Conservation (phyloP, 2,797 vertebrate species). For the Selene dorsalis region DNA sequence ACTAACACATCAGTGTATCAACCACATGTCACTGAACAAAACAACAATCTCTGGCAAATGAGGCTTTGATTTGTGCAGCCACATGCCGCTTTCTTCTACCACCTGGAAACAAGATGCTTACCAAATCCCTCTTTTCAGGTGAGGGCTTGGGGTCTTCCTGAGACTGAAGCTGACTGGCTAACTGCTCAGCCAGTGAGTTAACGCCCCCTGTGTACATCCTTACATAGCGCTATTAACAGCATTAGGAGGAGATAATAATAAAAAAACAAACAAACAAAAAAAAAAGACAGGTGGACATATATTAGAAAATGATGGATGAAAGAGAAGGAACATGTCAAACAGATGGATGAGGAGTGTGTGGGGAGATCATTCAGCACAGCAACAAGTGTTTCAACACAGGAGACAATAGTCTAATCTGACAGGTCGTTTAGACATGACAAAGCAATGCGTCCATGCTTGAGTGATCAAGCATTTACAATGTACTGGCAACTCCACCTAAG, state of each 20-base stretch:
- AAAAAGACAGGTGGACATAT: slow-evolving; percentile 63
- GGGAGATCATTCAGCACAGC: not conserved
- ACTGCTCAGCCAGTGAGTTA: slow-evolving; percentile 96
- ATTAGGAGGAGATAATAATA: slow-evolving; percentile 7
- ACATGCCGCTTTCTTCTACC: slow-evolving; percentile 47
- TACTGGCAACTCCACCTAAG: not conserved
- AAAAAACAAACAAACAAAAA: no score
- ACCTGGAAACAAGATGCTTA: slow-evolving; percentile 82
- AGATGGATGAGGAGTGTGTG: slow-evolving; percentile 31
- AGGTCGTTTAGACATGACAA: slow-evolving; percentile 18
- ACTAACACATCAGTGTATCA: slow-evolving; percentile 14
- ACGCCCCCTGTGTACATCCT: slow-evolving; percentile 98
- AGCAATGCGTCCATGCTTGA: slow-evolving; percentile 49
- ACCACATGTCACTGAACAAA: slow-evolving; percentile 7
- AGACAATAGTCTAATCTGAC: slow-evolving; percentile 3
- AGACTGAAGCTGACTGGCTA: slow-evolving; percentile 96
- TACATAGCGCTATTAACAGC: slow-evolving; percentile 89
- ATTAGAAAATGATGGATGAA: slow-evolving; percentile 53
- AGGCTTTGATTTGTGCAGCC: slow-evolving; percentile 27
- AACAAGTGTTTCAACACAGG: slow-evolving; percentile 17
- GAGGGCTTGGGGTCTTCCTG: slow-evolving; percentile 90
- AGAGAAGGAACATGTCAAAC: slow-evolving; percentile 49
- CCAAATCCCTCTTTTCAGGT: slow-evolving; percentile 95
- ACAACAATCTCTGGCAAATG: slow-evolving; percentile 24
- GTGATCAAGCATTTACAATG: slow-evolving; percentile 37